Percentiles rank a stretch among this genome's conserved stretches.
Conservation (phyloP, 2,113 vertebrate genomes). For the Dipodomys stephensi region DNA sequence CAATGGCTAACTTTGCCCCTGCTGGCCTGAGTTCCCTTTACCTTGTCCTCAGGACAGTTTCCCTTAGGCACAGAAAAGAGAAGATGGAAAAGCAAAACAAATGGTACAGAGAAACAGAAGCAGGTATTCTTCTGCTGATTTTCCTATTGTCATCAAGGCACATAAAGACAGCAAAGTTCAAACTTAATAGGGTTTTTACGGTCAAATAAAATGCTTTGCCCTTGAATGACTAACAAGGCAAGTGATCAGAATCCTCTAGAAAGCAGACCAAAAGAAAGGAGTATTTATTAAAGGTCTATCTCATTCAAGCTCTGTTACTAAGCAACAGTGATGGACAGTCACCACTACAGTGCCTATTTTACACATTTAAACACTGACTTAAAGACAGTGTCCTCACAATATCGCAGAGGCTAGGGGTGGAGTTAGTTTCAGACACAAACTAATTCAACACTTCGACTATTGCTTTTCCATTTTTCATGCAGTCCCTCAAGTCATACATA, state of each 20-base stretch:
- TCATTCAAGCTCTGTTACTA: conserved; percentile 11
- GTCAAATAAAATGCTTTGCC: conserved; percentile 30
- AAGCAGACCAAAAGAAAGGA: neutral
- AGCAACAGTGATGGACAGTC: neutral
- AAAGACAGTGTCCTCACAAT: neutral
- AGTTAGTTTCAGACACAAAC: conserved; percentile 33
- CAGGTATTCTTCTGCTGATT: neutral
- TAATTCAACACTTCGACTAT: neutral
- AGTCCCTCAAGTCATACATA: neutral
- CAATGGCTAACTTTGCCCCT: no score
- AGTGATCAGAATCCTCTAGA: neutral
- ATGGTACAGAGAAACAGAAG: no score
- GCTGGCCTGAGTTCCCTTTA: no score
- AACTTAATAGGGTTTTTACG: conserved; percentile 31
- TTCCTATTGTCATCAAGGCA: neutral
- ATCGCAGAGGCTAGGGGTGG: neutral
- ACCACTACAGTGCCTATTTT: neutral
- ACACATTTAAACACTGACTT: conserved; percentile 34
- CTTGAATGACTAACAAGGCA: neutral
- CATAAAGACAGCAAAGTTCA: conserved; percentile 47
- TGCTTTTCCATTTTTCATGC: neutral
- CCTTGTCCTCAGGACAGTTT: neutral
- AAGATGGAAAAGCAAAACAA: neutral
- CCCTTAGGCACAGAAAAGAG: conserved; percentile 39
- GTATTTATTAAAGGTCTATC: neutral